Base-by-base conservation (phyloP, 2,888 invertebrate species). In the Polydrusus tereticollis region DNA sequence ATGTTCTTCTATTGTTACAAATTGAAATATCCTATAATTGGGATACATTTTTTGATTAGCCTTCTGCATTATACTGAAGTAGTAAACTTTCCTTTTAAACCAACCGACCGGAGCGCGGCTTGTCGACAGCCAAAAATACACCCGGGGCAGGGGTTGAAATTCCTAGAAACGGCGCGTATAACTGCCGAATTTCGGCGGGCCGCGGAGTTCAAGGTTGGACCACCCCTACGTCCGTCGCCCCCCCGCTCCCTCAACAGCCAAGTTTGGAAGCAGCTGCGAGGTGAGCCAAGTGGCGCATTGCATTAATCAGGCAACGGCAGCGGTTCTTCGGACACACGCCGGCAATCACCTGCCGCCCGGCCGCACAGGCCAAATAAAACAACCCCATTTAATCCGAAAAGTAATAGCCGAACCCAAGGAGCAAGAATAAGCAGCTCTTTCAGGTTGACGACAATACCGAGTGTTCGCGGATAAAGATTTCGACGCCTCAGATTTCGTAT, bases 291-390 rank as follows among this genome's bases (percentile, higher is more conserved):
- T 72, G 72, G 72, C 72, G 72, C 68, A 72, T 74, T 77, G 77
- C 79, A 80, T 81, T 80, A 81, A 80, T 79, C 80, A 81, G 82
- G 78, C 81, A 80, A 81, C 82, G 77, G 77, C 77, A 72, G 75
- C 76, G 67, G 77, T 63, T 80, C 80, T 79, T 84, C 84, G 87
- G 88, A 88, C 87, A 87, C 83, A 86, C 87, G 86, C 86, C 86
- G 85, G 84, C 86, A 85, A 84, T 86, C 87, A 86, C 85, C 85
- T 86, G 80, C 81, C 80, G 77, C 78, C 78, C 77, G 77, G 77
- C 57, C 66, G 81, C 80, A 81, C 82, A 81, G 79, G 82, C 79
- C 79, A 77, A 80, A 81, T 79, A 78, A 80, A 81, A 80, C 80
- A 81, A 80, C 80, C 80, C 81, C 79, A 79, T 79, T 77, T 78